Base-by-base conservation (phyloP, 2,888 invertebrate species). In the Eulithis testata region DNA sequence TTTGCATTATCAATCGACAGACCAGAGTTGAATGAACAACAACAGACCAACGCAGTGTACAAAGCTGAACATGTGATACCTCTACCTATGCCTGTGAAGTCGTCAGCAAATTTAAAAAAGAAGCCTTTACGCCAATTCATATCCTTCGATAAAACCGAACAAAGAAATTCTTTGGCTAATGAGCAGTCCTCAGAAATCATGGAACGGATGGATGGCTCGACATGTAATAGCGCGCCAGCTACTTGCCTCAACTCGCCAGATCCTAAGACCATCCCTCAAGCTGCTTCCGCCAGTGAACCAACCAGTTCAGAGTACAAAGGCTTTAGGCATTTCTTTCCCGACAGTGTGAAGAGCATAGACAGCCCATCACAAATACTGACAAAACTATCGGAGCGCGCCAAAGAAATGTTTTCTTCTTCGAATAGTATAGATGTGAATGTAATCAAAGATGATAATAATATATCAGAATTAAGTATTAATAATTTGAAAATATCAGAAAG, bases 1-100 rank as follows among this genome's bases (percentile, higher is more conserved):
- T 99, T 99, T 93, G 99, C 99, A 27, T 95, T 99, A 82, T 96
- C 96, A 80, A 97, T 98, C 68, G 98, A 99, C 91, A 97, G 97
- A 86, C 94, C 95, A 37, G 97, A 97, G 82, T 93, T 98, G 63
- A 97, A 96, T 88, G 93, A 94, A 85, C 89, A 89, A 75, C 94
- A 88, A 81, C 94, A 88, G 80, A 85, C 81, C 63, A 91, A 78
- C 79, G 94, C 89, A 77, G 87, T 86, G 27, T 90, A 83, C 68
- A 90, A 89, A 86, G 82, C 93, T 57, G 95, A 97, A 82, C 96
- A 96, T 60, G 94, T 97, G 50, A 97, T 97, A 79, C 94, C 95
- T 68, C 93, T 95, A 12, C 95, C 95, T 1, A 88, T 94, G 70
- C 95, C 96, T 61, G 94, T 96, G 79, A 92, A 90, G 78, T 82